Evolutionary conservation across 2,797 vertebrate species (phyloP), one percentile per base, ranked within the genome.

Genomic region (Amniataba percoides): DNA sequence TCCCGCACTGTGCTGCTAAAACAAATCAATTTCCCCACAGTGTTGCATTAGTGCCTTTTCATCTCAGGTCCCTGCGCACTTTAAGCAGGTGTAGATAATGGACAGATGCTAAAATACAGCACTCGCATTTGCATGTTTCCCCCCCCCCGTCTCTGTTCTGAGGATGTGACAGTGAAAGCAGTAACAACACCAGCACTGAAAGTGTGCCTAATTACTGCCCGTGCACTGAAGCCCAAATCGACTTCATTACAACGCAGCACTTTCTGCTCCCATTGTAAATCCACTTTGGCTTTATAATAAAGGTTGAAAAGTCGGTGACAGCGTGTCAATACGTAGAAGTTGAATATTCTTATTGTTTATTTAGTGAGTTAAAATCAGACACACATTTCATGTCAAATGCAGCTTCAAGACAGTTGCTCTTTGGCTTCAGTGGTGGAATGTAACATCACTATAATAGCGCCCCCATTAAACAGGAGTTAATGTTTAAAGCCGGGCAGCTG

Each of bases 401-500:
- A 43, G 40, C 51, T 69, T 76, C 45, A 69, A 53, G 85, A 57
- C 51, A 65, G 43, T 34, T 18, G 49, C 55, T 78, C 23, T 51
- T 19, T 18, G 40, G 16, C 40, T 23, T 79, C 55, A 78, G 27
- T 46, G 27, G 31, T 77, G 64, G 40, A 52, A 64, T 69, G 55
- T 34, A 16, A 1, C 27, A 59, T 80, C 63, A 39, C 66, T 62
- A 56, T 83, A 84, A 80, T 42, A 82, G 60, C 40, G 61, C 60
- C 63, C n/a, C 42, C 45, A 85, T 78, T 68, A 71, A 83, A 68
- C 23, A 7, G 62, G 74, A 76, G 80, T 84, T 68, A 82, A 64
- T 40, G 58, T 71, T 79, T 19, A 53, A 86, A 85, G 25, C 80
- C 9, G 0, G 31, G 74, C 75, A 84, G 70, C 74, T 74, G 80